phyloP scores from a whole-genome alignment of 2,797 vertebrate genomes.

The Catamblyrhynchus diadema region DNA sequence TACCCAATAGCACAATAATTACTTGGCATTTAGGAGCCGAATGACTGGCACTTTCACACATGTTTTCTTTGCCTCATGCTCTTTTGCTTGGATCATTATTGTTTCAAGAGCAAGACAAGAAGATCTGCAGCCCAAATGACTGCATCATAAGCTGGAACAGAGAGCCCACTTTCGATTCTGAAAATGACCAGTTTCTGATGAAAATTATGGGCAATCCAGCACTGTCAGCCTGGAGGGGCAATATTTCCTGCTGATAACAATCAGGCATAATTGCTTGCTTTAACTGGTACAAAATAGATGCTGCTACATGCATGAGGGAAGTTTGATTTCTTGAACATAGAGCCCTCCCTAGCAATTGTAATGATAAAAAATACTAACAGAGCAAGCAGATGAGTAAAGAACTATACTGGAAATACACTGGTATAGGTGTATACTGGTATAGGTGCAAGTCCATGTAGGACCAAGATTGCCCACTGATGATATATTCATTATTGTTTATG shows the following conservation, averaged over 20 bases:
- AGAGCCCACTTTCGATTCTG: neutral
- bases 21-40: constrained; percentile 27
- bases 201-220: constrained; percentile 49
- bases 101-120: constrained; percentile 39
- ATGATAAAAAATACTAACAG: neutral
- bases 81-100: constrained; percentile 37
- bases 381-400: neutral
- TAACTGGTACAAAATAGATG: neutral
- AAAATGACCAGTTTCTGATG: neutral
- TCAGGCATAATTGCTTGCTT: neutral
- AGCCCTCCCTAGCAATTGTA: accelerated
- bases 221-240: constrained; percentile 8
- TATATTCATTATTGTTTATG: neutral
- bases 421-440: neutral
- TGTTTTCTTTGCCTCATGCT: neutral
- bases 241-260: constrained; percentile 17
- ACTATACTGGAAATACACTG: neutral
- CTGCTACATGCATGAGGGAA: neutral
- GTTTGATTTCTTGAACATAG: neutral
- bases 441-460: neutral
- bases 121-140: constrained; percentile 47
- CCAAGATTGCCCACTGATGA: neutral
- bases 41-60: constrained; percentile 22
- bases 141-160: constrained; percentile 3
- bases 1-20: constrained; percentile 48